Base-by-base conservation (phyloP, 2,113 vertebrate genomes). In the Chauna torquata region DNA sequence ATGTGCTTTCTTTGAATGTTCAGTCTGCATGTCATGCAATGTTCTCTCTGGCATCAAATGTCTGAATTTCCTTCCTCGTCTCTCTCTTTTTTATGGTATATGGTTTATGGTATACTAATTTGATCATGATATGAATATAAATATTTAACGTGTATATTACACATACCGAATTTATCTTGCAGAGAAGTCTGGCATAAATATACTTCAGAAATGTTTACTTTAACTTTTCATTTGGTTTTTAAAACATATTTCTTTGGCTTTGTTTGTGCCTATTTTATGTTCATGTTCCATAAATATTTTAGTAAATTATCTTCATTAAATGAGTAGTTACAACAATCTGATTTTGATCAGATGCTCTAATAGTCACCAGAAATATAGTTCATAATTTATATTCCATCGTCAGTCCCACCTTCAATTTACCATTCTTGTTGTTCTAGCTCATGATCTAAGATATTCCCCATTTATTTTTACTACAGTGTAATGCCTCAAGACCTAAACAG, bases 281-380 rank as follows among this genome's bases (percentile, higher is more conserved):
- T n/a, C 19, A 32, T 49, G 58, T 82, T 95, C 77, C 70, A 80
- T 79, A 94, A 79, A 87, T 80, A 76, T 49, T 94, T 86, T 36
- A 2, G 11, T 76, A 92, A 94, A 84, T 61, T 27, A 72, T 92
- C 70, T 80, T 94, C 65, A 82, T 72, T 93, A 91, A 78, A 57
- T 36, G 44, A 92, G 71, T 69, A 94, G 74, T 87, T 91, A 79
- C 52, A 94, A 94, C 75, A 82, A 36, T 74, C 82, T 91, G 92
- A 91, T 95, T 94, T 95, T 87, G 14, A 85, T 96, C 92, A 92
- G 86, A 92, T 94, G 74, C 16, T 76, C 36, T 82, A 72, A 68
- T 5, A 81, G 62, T 52, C 91, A 84, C 58, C 72, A 80, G 50
- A 89, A 92, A 84, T 79, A 54, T 3, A 38, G 16, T 58, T 85